phyloP scores from a whole-genome alignment of 2,888 invertebrate genomes.

The Sclerodermus sp. region DNA sequence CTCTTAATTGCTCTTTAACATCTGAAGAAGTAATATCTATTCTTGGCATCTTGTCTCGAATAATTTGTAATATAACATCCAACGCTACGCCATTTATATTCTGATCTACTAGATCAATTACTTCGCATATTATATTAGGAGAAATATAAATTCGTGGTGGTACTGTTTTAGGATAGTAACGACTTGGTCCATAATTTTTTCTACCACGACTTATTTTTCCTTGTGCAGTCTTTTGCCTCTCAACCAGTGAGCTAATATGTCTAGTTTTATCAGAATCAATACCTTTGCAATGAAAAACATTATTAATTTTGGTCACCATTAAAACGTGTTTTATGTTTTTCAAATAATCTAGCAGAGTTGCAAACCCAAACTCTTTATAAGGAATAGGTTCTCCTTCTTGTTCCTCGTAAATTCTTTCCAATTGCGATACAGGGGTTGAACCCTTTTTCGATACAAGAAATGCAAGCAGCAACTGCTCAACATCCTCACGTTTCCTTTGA shows the following conservation, averaged over 20 bases:
- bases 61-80: constrained; percentile 1
- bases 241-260: constrained; percentile 39
- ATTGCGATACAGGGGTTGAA: background rate
- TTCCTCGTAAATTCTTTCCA: constrained; percentile 25
- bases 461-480: constrained; percentile 25
- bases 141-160: constrained; percentile 14
- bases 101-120: constrained; percentile 17
- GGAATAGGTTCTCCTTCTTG: constrained; percentile 34
- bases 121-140: constrained; percentile 8
- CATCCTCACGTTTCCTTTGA: constrained; percentile 15
- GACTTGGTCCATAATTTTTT: constrained; percentile 12
- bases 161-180: constrained; percentile 9
- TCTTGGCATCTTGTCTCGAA: constrained; percentile 2
- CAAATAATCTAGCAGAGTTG: constrained; percentile 27
- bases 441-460: constrained; percentile 26
- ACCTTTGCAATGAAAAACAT: constrained; percentile 17
- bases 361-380: constrained; percentile 26
- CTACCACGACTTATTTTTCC: background rate
- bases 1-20: constrained; percentile 24
- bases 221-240: constrained; percentile 27
- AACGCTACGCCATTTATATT: constrained; percentile 24
- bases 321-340: constrained; percentile 24
- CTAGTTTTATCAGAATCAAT: constrained; percentile 29
- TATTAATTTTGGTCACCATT: constrained; percentile 3
- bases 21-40: constrained; percentile 13